Evolutionary conservation across 2,888 invertebrate species (phyloP).

Genomic region (Lapara coniferarum): DNA sequence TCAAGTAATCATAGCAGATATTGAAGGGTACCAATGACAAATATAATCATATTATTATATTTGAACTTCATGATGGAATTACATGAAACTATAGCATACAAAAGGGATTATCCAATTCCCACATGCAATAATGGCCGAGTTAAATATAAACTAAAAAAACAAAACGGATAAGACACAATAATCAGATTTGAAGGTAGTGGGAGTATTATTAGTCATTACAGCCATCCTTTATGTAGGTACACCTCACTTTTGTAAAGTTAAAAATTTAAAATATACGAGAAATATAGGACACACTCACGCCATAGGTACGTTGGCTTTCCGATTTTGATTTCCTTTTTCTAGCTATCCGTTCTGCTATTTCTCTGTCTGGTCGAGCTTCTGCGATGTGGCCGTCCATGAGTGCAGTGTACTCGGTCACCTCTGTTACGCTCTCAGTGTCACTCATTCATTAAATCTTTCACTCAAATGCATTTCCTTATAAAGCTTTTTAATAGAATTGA

Average conservation of each 20-base stretch:
- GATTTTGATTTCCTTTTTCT: slow-evolving; percentile 83
- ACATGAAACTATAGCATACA: too few species aligned
- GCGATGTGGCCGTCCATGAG: slow-evolving; percentile 94
- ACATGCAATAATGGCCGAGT: not conserved
- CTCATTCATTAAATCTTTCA: slow-evolving; percentile 69
- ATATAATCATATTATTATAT: too few species aligned
- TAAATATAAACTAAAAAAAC: not conserved
- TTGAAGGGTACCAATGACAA: too few species aligned
- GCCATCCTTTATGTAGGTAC: not conserved
- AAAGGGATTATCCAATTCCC: not conserved
- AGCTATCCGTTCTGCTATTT: slow-evolving; percentile 78
- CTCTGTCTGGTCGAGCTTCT: slow-evolving; percentile 84
- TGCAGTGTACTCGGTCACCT: slow-evolving; percentile 89
- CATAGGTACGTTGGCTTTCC: slow-evolving; percentile 79
- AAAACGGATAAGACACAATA: not conserved
- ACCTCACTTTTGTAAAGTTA: not conserved
- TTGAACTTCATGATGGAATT: too few species aligned
- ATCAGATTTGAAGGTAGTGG: slow-evolving; percentile 1
- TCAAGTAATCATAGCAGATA: too few species aligned
- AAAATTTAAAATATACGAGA: not conserved
- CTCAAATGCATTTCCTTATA: slow-evolving; percentile 47
- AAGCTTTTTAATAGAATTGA: not conserved
- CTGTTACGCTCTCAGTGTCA: slow-evolving; percentile 77
- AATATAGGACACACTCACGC: slow-evolving; percentile 65
- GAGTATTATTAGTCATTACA: slow-evolving; percentile 20